Base-by-base conservation (phyloP, 2,113 vertebrate species). In the Suncus etruscus region DNA sequence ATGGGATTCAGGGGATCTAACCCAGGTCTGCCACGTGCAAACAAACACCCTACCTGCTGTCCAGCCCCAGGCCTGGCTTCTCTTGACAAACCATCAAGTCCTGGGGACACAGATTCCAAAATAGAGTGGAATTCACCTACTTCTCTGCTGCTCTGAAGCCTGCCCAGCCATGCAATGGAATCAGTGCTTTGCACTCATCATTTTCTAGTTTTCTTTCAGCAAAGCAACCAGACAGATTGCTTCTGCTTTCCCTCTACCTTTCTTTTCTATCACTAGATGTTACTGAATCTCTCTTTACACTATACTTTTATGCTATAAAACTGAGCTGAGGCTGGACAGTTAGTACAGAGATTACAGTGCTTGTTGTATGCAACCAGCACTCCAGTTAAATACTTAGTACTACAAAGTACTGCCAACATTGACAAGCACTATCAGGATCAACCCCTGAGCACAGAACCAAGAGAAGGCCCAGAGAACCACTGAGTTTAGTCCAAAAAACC, bases 231-330 rank as follows among this genome's bases (percentile, higher is more conserved):
- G 27, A 79, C 39, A 3, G 18, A 4, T 61, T 61, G 6, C 58
- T 8, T 22, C 58, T 90, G 29, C 31, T 75, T 89, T 27, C 66
- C 85, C 31, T 29, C 27, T 68, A 61, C 11, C 7, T 74, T 20
- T 39, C 39, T 39, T 39, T 85, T 75, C 54, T 24, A 83, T 32
- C 45, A 66, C 39, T 72, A 89, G 83, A 22, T 32, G 45, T 86
- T 87, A 83, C 1, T 76, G 24, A 15, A 47, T 14, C 45, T 91
- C 73, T 91, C 51, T 91, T 80, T 80, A 74, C 25, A 81, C 47
- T 69, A 70, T 63, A 91, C 61, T 70, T 51, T 54, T 24, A 89
- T 83, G 87, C 54, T 74, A 72, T 70, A 58, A 93, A 93, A 91
- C 63, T 48, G 18, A 91, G 73, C 80, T 86, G 27, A 66, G 65